These are phyloP conservation scores for Hartigia nigra DNA, from an alignment of 2,888 invertebrate genomes.

Conservation along the genomic window DNA sequence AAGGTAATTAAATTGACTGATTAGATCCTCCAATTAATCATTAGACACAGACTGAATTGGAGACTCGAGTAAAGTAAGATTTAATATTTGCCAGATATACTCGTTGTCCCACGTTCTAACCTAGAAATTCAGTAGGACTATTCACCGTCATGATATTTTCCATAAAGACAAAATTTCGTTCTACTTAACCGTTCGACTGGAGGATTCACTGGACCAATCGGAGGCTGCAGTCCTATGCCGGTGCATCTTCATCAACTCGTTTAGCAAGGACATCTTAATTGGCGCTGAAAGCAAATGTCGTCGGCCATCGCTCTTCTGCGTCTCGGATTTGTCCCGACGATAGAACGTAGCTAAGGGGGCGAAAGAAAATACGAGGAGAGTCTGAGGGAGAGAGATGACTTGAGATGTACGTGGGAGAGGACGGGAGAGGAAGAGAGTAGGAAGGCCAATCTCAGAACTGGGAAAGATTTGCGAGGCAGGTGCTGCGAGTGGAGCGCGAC, in stretches of 20 bases:
- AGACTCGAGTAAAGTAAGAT: background rate
- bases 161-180: background rate
- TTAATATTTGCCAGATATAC: background rate
- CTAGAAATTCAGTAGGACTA: background rate
- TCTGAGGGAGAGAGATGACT: slow-evolving; percentile 15
- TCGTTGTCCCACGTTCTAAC: background rate
- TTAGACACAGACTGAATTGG: background rate
- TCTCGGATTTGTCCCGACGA: slow-evolving; percentile 52
- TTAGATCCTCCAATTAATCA: background rate
- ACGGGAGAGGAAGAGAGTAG: slow-evolving; percentile 20
- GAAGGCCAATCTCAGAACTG: slow-evolving; percentile 27
- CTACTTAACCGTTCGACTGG: background rate
- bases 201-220: background rate
- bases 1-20: slow-evolving; percentile 44
- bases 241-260: slow-evolving; percentile 39
- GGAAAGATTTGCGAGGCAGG: slow-evolving; percentile 52
- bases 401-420: slow-evolving; percentile 15
- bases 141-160: background rate
- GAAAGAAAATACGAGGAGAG: slow-evolving; percentile 11
- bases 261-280: slow-evolving; percentile 58
- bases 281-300: slow-evolving; percentile 56
- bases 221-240: background rate
- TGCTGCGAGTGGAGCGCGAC: slow-evolving; percentile 63
- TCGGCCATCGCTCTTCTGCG: slow-evolving; percentile 45
- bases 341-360: slow-evolving; percentile 14